A percentile compares a stretch with the other conserved stretches of the same genome.
Conservation (phyloP, 1,140 invertebrate species). For the Aphelenchoides fujianensis region DNA sequence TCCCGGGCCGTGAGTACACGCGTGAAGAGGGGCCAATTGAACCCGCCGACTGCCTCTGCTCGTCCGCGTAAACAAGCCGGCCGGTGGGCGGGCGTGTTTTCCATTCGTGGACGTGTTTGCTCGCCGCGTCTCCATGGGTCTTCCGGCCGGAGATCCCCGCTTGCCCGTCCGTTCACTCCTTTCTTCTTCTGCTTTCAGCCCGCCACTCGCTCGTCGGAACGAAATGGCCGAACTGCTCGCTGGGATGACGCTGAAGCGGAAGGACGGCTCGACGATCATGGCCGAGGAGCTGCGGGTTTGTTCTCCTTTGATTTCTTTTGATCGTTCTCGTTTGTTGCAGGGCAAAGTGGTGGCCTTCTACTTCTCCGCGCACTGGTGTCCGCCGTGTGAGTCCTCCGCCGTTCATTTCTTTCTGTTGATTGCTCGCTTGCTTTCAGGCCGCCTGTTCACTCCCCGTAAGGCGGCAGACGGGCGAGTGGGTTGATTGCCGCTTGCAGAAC, state of each 20-base stretch:
- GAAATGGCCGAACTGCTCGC: conserved; percentile 19
- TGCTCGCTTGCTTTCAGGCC: too few relatives aligned
- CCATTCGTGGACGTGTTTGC: too few relatives aligned
- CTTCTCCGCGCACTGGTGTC: conserved; percentile 60
- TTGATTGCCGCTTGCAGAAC: neutral
- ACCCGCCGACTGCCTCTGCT: too few relatives aligned
- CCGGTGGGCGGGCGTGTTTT: neutral
- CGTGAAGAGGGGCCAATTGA: too few relatives aligned
- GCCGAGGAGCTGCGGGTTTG: neutral
- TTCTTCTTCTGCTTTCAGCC: neutral
- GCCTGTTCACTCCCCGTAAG: conserved; percentile 33
- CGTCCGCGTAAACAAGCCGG: neutral
- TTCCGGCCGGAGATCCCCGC: neutral
- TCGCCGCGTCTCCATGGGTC: too few relatives aligned
- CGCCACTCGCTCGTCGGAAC: neutral
- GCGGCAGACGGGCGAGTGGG: neutral
- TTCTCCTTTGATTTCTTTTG: too few relatives aligned
- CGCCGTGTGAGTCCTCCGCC: too few relatives aligned
- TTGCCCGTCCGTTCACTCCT: neutral
- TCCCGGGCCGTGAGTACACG: too few relatives aligned
- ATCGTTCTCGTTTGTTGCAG: neutral
- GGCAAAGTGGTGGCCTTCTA: conserved; percentile 42
- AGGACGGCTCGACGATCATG: too few relatives aligned
- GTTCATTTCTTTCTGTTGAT: too few relatives aligned
- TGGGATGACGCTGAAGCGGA: conserved; percentile 4